phyloP scores from a whole-genome alignment of 2,888 invertebrate genomes.

The Norana najaformis region DNA sequence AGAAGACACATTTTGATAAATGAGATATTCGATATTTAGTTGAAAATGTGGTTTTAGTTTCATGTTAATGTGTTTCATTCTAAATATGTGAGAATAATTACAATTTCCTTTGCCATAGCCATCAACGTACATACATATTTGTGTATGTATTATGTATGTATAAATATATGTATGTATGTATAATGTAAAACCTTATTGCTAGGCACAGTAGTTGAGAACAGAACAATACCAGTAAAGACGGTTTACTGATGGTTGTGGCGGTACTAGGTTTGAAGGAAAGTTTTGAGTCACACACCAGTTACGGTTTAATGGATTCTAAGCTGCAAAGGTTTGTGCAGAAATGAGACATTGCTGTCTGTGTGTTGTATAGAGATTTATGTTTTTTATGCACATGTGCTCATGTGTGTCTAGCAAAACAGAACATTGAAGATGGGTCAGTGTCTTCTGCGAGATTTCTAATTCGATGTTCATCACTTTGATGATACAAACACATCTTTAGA shows the following conservation, averaged over 20 bases:
- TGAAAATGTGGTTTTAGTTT: neutral
- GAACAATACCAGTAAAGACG: neutral
- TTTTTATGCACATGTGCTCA: neutral
- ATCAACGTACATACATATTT: neutral
- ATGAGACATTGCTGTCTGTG: neutral
- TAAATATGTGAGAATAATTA: neutral
- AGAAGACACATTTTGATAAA: constrained; percentile 9
- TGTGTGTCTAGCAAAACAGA: neutral
- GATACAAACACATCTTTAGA: neutral
- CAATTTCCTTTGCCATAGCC: neutral
- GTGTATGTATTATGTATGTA: neutral
- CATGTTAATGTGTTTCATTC: neutral
- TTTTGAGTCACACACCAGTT: neutral
- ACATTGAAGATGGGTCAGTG: neutral
- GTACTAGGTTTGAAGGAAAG: neutral
- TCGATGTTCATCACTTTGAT: neutral
- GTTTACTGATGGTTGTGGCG: neutral
- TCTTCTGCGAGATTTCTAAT: neutral
- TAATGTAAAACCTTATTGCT: neutral
- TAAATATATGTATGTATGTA: neutral
- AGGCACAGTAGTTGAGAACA: neutral
- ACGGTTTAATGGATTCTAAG: neutral
- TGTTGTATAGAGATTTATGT: neutral
- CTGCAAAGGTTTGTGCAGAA: neutral
- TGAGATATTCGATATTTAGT: neutral